A percentile compares a stretch with the other conserved stretches of the same genome.
Conservation (phyloP, 1,140 invertebrate species). For the Lepidurus arcticus region DNA sequence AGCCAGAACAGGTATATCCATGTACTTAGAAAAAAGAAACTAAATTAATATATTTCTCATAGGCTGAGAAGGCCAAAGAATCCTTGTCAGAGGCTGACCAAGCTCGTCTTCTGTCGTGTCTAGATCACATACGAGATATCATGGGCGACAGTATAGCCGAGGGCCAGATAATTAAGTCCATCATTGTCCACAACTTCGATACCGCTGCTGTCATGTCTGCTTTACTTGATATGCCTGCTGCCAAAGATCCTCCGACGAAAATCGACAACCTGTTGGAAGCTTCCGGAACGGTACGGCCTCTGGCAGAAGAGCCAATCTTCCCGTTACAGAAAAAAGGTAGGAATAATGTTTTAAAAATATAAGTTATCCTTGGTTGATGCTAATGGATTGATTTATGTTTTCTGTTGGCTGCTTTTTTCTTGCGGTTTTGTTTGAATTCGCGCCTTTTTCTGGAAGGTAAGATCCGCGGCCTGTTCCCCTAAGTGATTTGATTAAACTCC, state of each 20-base stretch:
- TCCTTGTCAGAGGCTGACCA: conserved; percentile 58
- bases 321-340: background rate
- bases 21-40: background rate
- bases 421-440: background rate
- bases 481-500: conserved; percentile 10
- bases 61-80: background rate
- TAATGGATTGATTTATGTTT: background rate
- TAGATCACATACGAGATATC: conserved; percentile 73
- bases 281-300: background rate
- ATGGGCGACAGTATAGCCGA: conserved; percentile 70
- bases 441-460: background rate
- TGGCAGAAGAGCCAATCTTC: background rate
- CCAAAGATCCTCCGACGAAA: background rate
- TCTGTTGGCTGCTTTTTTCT: background rate
- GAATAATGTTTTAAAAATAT: background rate
- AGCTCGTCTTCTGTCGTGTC: conserved; percentile 69
- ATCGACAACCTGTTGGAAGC: background rate
- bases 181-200: conserved; percentile 64
- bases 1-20: conserved; percentile 40
- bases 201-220: conserved; percentile 63
- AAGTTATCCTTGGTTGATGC: background rate
- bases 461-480: background rate
- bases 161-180: conserved; percentile 57
- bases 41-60: background rate
- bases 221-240: conserved; percentile 52